phyloP scores from a whole-genome alignment of 2,797 vertebrate genomes.

The Pipistrellus pipistrellus region DNA sequence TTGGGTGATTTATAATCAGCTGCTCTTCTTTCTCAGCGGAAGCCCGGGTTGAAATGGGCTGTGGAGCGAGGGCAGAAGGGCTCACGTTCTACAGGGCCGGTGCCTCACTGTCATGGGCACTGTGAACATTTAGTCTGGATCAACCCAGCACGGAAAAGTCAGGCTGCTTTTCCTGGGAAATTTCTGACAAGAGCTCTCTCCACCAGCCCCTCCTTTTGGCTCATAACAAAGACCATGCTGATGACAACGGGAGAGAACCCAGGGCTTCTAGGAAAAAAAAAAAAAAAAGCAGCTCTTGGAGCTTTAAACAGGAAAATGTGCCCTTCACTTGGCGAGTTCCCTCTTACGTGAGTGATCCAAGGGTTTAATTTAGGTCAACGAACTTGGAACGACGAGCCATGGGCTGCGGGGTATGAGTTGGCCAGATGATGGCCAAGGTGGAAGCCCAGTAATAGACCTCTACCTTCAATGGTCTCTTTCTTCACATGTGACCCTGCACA shows the following conservation, averaged over 20 bases:
- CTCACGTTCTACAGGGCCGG: neutral
- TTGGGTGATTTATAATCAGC: neutral
- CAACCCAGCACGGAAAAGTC: neutral
- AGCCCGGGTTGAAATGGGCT: neutral
- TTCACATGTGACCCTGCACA: neutral
- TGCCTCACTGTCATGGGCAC: neutral
- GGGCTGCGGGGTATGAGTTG: neutral
- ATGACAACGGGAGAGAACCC: neutral
- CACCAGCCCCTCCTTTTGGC: neutral
- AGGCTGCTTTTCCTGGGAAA: neutral
- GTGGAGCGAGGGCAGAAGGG: neutral
- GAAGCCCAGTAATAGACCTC: neutral
- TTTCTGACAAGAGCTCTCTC: neutral
- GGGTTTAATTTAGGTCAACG: neutral
- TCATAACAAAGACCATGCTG: neutral
- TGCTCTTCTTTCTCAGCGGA: neutral
- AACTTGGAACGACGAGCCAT: neutral
- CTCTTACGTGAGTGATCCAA: neutral
- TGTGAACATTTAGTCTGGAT: conserved; percentile 51
- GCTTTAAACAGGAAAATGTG: neutral
- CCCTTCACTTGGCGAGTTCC: neutral
- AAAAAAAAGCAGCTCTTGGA: neutral
- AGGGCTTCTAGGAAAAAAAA: neutral
- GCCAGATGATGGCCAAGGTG: fast-evolving
- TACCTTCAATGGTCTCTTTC: neutral